phyloP scores from a whole-genome alignment of 2,113 vertebrate species.

The Piaya cayana region DNA sequence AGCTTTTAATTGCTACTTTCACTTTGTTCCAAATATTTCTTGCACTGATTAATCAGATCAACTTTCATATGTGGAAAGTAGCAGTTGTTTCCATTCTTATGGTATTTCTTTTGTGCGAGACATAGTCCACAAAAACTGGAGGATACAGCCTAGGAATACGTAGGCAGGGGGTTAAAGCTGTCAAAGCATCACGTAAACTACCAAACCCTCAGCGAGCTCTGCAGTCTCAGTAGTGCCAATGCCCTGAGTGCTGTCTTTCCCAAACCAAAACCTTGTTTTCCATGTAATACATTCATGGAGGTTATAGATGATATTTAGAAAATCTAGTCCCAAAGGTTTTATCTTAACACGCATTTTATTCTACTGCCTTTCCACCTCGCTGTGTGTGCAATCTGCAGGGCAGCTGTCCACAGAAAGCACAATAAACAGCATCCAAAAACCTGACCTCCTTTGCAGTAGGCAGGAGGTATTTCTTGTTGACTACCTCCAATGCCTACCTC shows the following conservation, averaged over 20 bases:
- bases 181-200: background rate
- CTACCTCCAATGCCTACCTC: background rate
- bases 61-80: background rate
- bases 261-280: background rate
- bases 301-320: background rate
- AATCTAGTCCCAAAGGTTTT: background rate
- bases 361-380: background rate
- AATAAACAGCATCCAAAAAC: background rate
- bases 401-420: background rate
- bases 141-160: background rate
- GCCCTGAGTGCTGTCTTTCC: background rate
- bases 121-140: background rate
- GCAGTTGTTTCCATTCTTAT: background rate
- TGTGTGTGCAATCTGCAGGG: fast-evolving
- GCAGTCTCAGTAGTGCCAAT: fast-evolving
- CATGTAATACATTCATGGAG: background rate
- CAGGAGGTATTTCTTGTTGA: background rate
- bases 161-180: fast-evolving
- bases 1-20: background rate
- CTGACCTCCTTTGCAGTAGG: background rate
- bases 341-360: background rate
- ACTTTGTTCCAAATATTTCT: background rate
- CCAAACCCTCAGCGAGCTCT: background rate
- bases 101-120: background rate
- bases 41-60: background rate